These are phyloP conservation scores for Corythoichthys haematopterus DNA, from an alignment of 2,113 vertebrate genomes.

Conservation along the genomic window DNA sequence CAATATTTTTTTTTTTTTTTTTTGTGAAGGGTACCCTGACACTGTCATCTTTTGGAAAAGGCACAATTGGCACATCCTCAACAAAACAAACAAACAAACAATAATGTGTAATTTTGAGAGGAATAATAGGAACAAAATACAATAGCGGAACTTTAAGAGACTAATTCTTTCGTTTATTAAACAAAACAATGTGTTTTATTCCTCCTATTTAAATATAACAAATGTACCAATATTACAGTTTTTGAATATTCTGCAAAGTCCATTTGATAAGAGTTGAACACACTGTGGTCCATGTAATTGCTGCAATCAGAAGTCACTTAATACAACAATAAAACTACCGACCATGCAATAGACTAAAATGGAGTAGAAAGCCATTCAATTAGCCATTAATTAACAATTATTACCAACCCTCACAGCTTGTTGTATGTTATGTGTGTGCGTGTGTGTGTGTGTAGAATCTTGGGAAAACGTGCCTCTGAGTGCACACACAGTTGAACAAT, in stretches of 20 bases:
- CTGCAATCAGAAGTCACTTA: background rate
- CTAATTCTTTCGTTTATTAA: background rate
- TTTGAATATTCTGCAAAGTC: background rate
- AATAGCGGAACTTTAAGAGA: background rate
- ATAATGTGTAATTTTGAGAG: constrained; percentile 4
- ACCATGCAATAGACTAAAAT: background rate
- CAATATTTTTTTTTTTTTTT: constrained; percentile 43
- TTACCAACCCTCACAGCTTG: background rate
- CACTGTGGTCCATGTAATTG: background rate
- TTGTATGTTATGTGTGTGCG: background rate
- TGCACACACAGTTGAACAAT: background rate
- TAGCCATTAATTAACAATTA: constrained; percentile 1
- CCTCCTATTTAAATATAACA: background rate
- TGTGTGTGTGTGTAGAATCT: background rate
- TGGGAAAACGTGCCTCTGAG: background rate
- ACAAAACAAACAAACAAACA: background rate
- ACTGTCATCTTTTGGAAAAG: constrained; percentile 12
- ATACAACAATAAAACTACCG: constrained; percentile 3
- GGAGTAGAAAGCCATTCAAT: background rate
- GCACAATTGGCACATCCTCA: constrained; percentile 18
- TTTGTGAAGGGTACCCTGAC: constrained; percentile 37
- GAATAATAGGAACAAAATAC: background rate
- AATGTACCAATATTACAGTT: background rate
- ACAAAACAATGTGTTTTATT: background rate
- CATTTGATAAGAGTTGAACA: background rate